These are phyloP conservation scores for Lithobates pipiens DNA, from an alignment of 2,797 vertebrate species.

Conservation along the genomic window DNA sequence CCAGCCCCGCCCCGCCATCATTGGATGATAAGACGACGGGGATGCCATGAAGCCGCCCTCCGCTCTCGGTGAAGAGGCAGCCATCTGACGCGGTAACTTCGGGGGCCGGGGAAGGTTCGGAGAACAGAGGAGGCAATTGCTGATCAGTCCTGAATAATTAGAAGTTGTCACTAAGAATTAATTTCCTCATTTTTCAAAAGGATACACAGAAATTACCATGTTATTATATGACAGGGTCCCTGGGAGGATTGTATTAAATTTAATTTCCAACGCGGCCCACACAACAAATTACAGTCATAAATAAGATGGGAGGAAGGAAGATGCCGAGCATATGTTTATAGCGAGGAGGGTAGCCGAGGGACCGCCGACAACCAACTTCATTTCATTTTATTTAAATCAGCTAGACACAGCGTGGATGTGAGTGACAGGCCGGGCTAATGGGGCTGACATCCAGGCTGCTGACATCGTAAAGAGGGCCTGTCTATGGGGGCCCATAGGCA, in stretches of 20 bases:
- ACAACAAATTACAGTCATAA: constrained; percentile 99
- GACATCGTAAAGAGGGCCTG: too few relatives aligned
- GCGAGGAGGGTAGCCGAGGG: constrained; percentile 99
- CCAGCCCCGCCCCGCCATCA: too few relatives aligned
- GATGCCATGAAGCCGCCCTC: too few relatives aligned
- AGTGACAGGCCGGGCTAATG: constrained; percentile 99
- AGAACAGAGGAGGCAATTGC: constrained; percentile 77
- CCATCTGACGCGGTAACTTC: constrained; percentile 90
- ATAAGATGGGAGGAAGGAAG: constrained; percentile 99
- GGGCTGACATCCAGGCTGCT: constrained; percentile 74
- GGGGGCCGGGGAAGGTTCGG: constrained; percentile 82
- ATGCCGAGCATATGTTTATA: constrained; percentile 99
- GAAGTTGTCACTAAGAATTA: constrained; percentile 99
- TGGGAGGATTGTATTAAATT: constrained; percentile 99
- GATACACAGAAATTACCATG: constrained; percentile 99
- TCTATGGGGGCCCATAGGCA: too few relatives aligned
- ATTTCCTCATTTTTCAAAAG: constrained; percentile 99
- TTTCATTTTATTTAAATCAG: constrained; percentile 99
- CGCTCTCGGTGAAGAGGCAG: constrained; percentile 82
- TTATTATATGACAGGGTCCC: constrained; percentile 99
- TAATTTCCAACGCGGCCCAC: constrained; percentile 99
- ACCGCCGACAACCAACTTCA: constrained; percentile 99
- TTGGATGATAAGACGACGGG: too few relatives aligned
- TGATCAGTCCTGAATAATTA: constrained; percentile 99
- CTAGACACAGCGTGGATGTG: constrained; percentile 95